Percentiles rank a stretch among this genome's conserved stretches.
phyloP scores from a whole-genome alignment of 2,797 vertebrate species.

The Melanogrammus aeglefinus region DNA sequence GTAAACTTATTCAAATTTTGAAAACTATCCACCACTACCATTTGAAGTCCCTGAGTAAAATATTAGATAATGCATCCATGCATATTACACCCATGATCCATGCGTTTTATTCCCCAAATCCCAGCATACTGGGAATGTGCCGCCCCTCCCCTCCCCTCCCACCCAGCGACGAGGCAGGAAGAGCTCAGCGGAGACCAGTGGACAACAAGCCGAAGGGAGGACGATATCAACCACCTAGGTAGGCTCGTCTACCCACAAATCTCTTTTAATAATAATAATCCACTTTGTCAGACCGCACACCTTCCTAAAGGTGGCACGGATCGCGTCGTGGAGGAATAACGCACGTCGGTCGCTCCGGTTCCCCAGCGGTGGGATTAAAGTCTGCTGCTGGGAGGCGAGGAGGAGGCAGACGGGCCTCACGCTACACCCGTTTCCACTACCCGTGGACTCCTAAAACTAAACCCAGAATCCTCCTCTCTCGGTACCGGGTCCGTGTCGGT shows the following conservation, averaged over 20 bases:
- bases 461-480: not conserved
- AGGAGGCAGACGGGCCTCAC: not conserved
- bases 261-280: too few relatives aligned
- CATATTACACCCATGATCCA: not conserved
- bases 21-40: not conserved
- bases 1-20: not conserved
- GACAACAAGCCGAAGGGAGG: conserved; percentile 58
- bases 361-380: not conserved
- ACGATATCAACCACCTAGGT: conserved; percentile 59
- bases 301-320: too few relatives aligned
- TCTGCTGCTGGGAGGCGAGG: not conserved
- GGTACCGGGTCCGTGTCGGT: not conserved
- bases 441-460: not conserved
- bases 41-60: not conserved
- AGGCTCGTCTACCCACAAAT: conserved; percentile 51
- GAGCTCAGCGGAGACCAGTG: conserved; percentile 53
- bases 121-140: not conserved
- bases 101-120: not conserved
- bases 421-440: not conserved
- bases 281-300: too few relatives aligned
- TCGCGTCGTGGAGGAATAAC: too few relatives aligned
- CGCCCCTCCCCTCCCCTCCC: conserved; percentile 2
- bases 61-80: not conserved
- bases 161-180: not conserved
- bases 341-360: too few relatives aligned